Evolutionary conservation across 2,797 vertebrate genomes (phyloP).

Genomic region (Dromococcyx pavoninus): DNA sequence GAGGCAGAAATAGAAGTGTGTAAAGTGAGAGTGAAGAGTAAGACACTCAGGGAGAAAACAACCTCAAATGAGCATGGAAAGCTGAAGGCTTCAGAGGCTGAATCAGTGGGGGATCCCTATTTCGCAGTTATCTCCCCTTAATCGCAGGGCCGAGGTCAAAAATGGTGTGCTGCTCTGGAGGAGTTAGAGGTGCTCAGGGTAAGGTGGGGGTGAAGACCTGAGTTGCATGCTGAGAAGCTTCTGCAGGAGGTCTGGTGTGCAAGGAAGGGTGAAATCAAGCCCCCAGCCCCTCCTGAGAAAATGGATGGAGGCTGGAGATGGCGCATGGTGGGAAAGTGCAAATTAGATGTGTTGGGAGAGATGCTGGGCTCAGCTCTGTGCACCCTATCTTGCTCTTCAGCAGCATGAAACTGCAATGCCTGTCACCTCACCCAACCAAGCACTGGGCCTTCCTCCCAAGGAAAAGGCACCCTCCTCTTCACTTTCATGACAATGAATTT

Average conservation of each 20-base stretch:
- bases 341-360: neutral
- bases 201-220: neutral
- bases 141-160: neutral
- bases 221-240: neutral
- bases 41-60: neutral
- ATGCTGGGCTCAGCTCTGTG: neutral
- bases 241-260: neutral
- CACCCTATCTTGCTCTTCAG: neutral
- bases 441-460: neutral
- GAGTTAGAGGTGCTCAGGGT: neutral
- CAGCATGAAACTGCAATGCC: neutral
- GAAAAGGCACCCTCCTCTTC: neutral
- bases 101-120: neutral
- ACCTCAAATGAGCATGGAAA: neutral
- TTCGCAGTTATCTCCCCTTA: neutral
- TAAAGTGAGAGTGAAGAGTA: neutral
- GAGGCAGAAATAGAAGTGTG: neutral
- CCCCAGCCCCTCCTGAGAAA: neutral
- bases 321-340: neutral
- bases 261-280: neutral
- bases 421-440: rapidly evolving
- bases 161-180: neutral
- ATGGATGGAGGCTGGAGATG: neutral
- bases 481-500: neutral
- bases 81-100: neutral